phyloP scores from a whole-genome alignment of 2,888 invertebrate species.

The Synanthedon formicaeformis region DNA sequence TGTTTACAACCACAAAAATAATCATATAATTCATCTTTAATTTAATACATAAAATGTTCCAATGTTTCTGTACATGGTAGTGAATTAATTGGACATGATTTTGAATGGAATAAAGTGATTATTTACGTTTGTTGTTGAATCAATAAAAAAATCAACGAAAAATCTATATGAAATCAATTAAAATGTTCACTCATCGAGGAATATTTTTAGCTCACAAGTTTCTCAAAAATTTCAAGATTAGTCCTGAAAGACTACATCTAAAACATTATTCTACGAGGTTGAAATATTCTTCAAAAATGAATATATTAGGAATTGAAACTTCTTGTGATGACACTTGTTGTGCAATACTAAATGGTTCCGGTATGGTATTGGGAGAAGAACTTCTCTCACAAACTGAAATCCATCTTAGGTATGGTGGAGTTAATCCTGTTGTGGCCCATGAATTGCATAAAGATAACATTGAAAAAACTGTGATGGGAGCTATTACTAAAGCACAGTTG shows the following conservation, averaged over 20 bases:
- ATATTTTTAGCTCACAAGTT: too few relatives aligned
- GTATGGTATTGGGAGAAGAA: slow-evolving; percentile 82
- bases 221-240: too few relatives aligned
- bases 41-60: too few relatives aligned
- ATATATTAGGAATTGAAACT: slow-evolving; percentile 92
- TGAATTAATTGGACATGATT: too few relatives aligned
- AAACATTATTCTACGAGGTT: background rate
- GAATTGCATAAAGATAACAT: slow-evolving; percentile 86
- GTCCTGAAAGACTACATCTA: background rate
- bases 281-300: background rate
- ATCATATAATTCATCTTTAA: too few relatives aligned
- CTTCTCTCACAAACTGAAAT: slow-evolving; percentile 82
- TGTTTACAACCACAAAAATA: too few relatives aligned
- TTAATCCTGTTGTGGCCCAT: slow-evolving; percentile 88
- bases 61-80: too few relatives aligned
- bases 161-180: too few relatives aligned
- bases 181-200: too few relatives aligned
- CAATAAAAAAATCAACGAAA: too few relatives aligned
- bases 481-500: slow-evolving; percentile 73
- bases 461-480: slow-evolving; percentile 75
- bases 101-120: too few relatives aligned
- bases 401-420: slow-evolving; percentile 84
- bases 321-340: slow-evolving; percentile 98
- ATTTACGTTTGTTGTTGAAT: too few relatives aligned
- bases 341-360: slow-evolving; percentile 82